Base-by-base conservation (phyloP, 2,797 vertebrate genomes). In the Lacerta viridis region DNA sequence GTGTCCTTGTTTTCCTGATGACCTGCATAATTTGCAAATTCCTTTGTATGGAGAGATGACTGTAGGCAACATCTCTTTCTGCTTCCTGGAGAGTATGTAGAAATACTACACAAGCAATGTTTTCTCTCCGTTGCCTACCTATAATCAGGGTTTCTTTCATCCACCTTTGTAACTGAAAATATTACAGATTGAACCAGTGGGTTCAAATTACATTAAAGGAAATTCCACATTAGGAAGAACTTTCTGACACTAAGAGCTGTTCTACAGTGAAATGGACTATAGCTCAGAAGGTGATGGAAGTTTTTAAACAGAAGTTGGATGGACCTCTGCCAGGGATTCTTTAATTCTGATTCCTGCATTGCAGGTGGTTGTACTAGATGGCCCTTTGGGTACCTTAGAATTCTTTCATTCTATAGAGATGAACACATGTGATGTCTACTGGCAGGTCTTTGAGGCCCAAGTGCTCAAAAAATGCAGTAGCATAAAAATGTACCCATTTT, bases 11-110 rank as follows among this genome's bases (percentile, higher is more conserved):
- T 7, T 39, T 13, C 4, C 50, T 2, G 9, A 84, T 93, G 89
- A 87, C 36, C 66, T 23, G 59, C 75, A 23, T 83, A 87, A 89
- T 83, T 72, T 1, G 0, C 84, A 55, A 36, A 59, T 88, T 82
- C 55, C 85, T 90, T 90, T 89, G 50, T 88, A 0, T 88, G 86
- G 82, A 76, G 77, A 83, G 1, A 7, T 79, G 88, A 61, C 25
- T 0, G 2, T 11, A 41, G 83, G 74, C 33, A 90, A 83, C 50
- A 78, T 91, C 7, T 1, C 1, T n/a, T 55, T 86, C 43, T 80
- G 80, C 80, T 80, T 90, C 83, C 33, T 87, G 75, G 61, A 15
- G 5, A 64, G 7, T 72, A 76, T 55, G 29, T 71, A 87, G 43
- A 82, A 1, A 0, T 0, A 0, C 41, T 90, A 84, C 55, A 43